Conservation (phyloP, 2,888 invertebrate genomes). For the Sinohyriopsis cumingii region DNA sequence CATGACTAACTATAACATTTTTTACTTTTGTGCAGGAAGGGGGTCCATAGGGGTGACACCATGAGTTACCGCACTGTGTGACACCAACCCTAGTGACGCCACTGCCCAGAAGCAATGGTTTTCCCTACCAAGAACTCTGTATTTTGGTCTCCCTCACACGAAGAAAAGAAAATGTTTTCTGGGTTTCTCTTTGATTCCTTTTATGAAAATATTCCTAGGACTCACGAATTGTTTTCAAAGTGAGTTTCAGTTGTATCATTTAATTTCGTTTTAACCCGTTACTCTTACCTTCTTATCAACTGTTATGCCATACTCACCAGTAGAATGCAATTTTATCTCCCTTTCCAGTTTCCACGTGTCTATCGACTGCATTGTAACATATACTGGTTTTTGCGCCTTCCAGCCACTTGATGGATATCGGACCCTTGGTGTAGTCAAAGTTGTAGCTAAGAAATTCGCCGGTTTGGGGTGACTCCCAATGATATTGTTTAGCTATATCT, state of each 20-base stretch:
- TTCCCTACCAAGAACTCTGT: no score
- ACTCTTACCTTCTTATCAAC: background rate
- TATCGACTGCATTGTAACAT: slow-evolving; percentile 94
- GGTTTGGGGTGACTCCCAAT: slow-evolving; percentile 83
- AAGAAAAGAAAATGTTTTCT: no score
- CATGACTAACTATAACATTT: no score
- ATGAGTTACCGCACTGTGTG: no score
- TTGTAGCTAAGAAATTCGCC: slow-evolving; percentile 90
- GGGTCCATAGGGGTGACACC: no score
- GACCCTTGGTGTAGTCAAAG: slow-evolving; percentile 90
- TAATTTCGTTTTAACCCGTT: slow-evolving; percentile 8
- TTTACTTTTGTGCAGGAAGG: no score
- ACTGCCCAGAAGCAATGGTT: no score
- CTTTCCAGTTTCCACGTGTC: slow-evolving; percentile 89
- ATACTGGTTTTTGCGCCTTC: slow-evolving; percentile 95
- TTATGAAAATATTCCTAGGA: no score
- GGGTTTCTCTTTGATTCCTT: no score
- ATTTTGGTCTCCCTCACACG: no score
- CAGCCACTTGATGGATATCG: slow-evolving; percentile 94
- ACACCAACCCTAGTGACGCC: no score
- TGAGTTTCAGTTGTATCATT: background rate
- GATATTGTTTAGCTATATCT: slow-evolving; percentile 90
- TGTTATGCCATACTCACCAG: slow-evolving; percentile 81
- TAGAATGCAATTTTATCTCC: slow-evolving; percentile 94
- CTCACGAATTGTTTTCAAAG: no score